Conservation (phyloP, 2,113 vertebrate species). For the Columba livia region DNA sequence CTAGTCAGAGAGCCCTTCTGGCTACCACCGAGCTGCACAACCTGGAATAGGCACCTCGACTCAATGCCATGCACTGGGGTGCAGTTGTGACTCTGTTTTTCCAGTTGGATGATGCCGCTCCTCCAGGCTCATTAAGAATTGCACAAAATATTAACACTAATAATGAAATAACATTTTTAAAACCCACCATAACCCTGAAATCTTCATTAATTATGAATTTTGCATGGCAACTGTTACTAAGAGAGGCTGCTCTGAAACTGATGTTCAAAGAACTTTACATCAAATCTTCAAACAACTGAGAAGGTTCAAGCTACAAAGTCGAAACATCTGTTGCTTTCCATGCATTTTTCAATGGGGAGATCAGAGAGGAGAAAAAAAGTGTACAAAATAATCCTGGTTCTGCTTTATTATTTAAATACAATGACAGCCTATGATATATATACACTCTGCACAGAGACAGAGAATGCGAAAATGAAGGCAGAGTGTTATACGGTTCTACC, state of each 20-base stretch:
- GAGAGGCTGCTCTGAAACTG: constrained; percentile 74
- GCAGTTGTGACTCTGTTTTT: not conserved
- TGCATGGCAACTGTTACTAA: constrained; percentile 78
- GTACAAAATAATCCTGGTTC: constrained; percentile 71
- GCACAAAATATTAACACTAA: constrained; percentile 47
- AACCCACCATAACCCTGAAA: constrained; percentile 55
- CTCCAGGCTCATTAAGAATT: constrained; percentile 28
- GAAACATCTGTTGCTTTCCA: constrained; percentile 74
- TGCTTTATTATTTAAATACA: constrained; percentile 75
- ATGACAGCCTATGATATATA: constrained; percentile 52
- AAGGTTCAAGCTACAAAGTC: constrained; percentile 73
- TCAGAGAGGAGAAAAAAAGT: constrained; percentile 59
- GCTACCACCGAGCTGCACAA: not conserved
- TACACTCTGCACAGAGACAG: not conserved
- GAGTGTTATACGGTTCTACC: constrained; percentile 10
- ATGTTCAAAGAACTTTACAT: constrained; percentile 64
- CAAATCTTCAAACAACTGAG: constrained; percentile 66
- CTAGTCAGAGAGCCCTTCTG: not conserved
- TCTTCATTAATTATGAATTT: constrained; percentile 75
- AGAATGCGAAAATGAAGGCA: constrained; percentile 28
- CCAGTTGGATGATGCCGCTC: not conserved
- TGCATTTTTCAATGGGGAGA: constrained; percentile 72
- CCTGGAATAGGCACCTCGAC: not conserved
- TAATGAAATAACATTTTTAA: constrained; percentile 55
- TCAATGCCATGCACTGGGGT: accelerated